Conservation (phyloP, 2,888 invertebrate genomes). For the Agrilus cyanescens region DNA sequence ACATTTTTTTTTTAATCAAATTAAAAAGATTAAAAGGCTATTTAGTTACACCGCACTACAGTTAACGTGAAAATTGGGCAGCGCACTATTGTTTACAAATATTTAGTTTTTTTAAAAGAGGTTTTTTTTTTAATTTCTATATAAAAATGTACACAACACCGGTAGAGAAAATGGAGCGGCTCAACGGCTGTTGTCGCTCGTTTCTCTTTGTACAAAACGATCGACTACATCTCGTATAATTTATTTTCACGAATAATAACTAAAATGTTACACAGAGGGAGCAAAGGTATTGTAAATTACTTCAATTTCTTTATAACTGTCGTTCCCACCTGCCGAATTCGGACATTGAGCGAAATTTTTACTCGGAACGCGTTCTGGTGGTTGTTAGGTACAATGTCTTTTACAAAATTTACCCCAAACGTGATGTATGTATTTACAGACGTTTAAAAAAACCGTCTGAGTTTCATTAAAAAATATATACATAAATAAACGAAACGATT, state of each 20-base stretch:
- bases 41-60: not conserved
- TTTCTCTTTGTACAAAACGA: slow-evolving; percentile 20
- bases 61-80: not conserved
- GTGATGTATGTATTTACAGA: too few relatives aligned
- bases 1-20: slow-evolving; percentile 17
- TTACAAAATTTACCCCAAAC: too few relatives aligned
- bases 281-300: not conserved
- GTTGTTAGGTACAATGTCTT: too few relatives aligned
- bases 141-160: slow-evolving; percentile 5
- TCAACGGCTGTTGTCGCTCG: slow-evolving; percentile 3
- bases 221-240: slow-evolving; percentile 23
- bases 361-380: too few relatives aligned
- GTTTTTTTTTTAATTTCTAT: not conserved
- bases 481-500: too few relatives aligned
- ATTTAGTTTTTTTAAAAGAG: not conserved
- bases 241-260: slow-evolving; percentile 26
- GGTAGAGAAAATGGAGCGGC: slow-evolving; percentile 24
- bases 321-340: too few relatives aligned
- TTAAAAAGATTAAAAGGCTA: too few relatives aligned
- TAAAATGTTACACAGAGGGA: slow-evolving; percentile 20
- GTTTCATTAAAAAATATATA: too few relatives aligned
- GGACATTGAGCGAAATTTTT: too few relatives aligned
- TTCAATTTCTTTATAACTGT: too few relatives aligned
- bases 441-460: too few relatives aligned
- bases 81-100: not conserved